Conservation (phyloP, 2,797 vertebrate species). For the Ibycter americanus region DNA sequence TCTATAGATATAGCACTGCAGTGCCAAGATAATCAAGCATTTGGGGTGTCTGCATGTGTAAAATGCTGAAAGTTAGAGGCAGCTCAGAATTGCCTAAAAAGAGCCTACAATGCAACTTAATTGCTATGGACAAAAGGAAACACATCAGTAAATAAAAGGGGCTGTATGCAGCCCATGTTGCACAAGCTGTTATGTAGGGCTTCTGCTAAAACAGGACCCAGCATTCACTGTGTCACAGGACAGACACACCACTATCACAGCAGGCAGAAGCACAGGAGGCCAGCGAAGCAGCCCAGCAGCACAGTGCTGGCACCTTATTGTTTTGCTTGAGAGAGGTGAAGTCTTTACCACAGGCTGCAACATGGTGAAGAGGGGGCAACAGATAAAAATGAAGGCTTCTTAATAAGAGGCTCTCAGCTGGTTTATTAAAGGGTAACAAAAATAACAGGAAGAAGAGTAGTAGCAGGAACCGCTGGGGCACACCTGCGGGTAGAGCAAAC, state of each 20-base stretch:
- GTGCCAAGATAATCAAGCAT: not conserved
- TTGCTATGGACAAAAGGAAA: not conserved
- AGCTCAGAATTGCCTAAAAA: not conserved
- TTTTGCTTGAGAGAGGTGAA: not conserved
- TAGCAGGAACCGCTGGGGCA: not conserved
- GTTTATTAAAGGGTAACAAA: slow-evolving; percentile 4
- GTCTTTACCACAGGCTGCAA: not conserved
- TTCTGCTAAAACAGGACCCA: not conserved
- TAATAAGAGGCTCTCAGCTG: not conserved
- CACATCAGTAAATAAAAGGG: not conserved
- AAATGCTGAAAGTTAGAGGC: not conserved
- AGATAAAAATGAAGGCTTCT: not conserved
- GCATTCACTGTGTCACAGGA: not conserved
- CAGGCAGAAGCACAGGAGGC: fast-evolving
- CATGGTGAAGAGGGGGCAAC: not conserved
- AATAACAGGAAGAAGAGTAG: not conserved
- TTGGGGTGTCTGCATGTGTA: not conserved
- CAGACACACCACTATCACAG: not conserved
- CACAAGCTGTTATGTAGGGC: not conserved
- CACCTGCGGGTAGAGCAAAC: slow-evolving; percentile 9
- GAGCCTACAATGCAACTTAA: not conserved
- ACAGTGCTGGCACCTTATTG: fast-evolving
- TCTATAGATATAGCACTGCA: not conserved
- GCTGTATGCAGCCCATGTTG: not conserved
- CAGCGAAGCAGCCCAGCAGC: fast-evolving